Conservation (phyloP, 2,888 invertebrate species). For the Habrosyne pyritoides region DNA sequence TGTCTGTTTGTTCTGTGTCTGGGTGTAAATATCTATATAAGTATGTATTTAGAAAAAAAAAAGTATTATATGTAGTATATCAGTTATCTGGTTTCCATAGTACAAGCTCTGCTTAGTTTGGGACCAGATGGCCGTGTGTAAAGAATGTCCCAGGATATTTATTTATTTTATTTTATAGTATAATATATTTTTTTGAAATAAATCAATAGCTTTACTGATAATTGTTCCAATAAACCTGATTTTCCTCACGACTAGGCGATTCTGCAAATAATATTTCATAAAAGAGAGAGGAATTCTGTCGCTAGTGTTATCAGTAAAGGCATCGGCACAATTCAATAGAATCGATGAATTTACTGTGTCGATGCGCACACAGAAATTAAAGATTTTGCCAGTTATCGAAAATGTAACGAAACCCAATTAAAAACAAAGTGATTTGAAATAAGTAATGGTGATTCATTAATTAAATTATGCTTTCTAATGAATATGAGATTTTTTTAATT, state of each 20-base stretch:
- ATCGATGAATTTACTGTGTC: conserved; percentile 34
- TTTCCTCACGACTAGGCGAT: conserved; percentile 14
- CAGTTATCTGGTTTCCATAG: too few species aligned
- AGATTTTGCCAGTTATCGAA: conserved; percentile 19
- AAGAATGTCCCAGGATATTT: too few species aligned
- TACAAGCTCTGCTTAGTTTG: too few species aligned
- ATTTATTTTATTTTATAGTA: too few species aligned
- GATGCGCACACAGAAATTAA: conserved; percentile 33
- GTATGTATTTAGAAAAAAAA: too few species aligned
- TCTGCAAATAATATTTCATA: conserved; percentile 46
- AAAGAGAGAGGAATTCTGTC: conserved; percentile 60
- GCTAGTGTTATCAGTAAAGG: conserved; percentile 49
- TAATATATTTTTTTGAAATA: background rate
- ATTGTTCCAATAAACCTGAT: background rate
- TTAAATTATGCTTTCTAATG: background rate
- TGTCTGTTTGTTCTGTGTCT: too few species aligned
- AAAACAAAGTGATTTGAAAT: background rate
- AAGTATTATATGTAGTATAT: too few species aligned
- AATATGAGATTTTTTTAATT: too few species aligned
- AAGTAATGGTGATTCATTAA: background rate
- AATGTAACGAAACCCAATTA: conserved; percentile 9
- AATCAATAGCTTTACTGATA: too few species aligned
- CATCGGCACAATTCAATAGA: conserved; percentile 59
- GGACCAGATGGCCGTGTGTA: too few species aligned
- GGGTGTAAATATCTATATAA: too few species aligned